Base-by-base conservation (phyloP, 2,888 invertebrate genomes). In the Ophion ventricosus region DNA sequence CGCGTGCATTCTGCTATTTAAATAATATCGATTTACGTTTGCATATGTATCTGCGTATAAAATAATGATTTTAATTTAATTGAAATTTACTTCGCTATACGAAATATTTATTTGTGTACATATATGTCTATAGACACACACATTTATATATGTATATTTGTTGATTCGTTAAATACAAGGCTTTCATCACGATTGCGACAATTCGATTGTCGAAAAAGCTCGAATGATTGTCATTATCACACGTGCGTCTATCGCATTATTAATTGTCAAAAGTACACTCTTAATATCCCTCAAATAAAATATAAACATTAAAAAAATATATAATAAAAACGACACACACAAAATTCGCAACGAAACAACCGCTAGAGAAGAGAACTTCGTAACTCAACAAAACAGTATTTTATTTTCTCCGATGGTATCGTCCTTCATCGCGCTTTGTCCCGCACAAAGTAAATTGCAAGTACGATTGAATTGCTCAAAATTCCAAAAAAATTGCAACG, bases 181-280 rank as follows among this genome's bases (percentile, higher is more conserved):
- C 69, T 77, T 57, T 57, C 49, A 63, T 74, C 64, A 64, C 57
- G 25, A 63, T 49, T 59, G 49, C 56, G 73, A 78, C 78, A 69
- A 56, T 63, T 67, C 67, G 25, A 69, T 69, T 74, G 56, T 73
- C 74, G 63, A 57, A 23, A 69, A n/a, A 70, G 69, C 59, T 49
- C 26, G 49, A 70, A 76, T 59, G 66, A 80, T 80, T 72, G 80
- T 83, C 80, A 40, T 80, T 83, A 80, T 83, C 79, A 83, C 80
- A 76, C 80, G 80, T 72, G 64, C 35, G 59, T 23, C n/a, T n/a
- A 26, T 66, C 3, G 72, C 20, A 35, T 70, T 35, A 25, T 49
- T 8, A 49, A 40, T 14, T 49, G 14, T 11, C 23, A 43, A 67
- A 67, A 11, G 17, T 49, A 49, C 35, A 64, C 49, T 67, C 8